phyloP scores from a whole-genome alignment of 2,888 invertebrate genomes.

The Exephanes ischioxanthus region DNA sequence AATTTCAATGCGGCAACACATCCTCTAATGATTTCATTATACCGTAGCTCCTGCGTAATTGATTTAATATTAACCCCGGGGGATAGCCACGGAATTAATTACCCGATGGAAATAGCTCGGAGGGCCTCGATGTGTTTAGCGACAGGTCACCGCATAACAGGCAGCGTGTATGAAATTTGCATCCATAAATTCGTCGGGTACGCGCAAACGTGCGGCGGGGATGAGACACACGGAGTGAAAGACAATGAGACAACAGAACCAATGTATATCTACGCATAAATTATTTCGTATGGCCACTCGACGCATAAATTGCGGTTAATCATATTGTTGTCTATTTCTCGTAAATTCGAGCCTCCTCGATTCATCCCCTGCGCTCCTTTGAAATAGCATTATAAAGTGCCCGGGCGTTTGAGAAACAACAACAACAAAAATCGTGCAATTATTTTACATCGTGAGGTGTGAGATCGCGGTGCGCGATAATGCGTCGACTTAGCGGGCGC shows the following conservation, averaged over 20 bases:
- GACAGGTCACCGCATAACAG: slow-evolving; percentile 66
- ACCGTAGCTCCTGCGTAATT: slow-evolving; percentile 62
- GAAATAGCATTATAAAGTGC: neutral
- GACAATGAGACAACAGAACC: neutral
- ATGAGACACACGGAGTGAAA: neutral
- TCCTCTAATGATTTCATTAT: slow-evolving; percentile 67
- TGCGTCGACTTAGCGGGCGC: slow-evolving; percentile 48
- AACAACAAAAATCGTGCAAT: slow-evolving; percentile 48
- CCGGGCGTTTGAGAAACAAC: slow-evolving; percentile 8
- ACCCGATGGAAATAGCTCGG: slow-evolving; percentile 63
- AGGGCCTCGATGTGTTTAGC: slow-evolving; percentile 60
- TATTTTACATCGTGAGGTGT: slow-evolving; percentile 52
- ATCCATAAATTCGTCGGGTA: slow-evolving; percentile 52
- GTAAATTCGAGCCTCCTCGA: neutral
- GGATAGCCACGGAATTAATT: slow-evolving; percentile 64
- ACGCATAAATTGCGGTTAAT: slow-evolving; percentile 15
- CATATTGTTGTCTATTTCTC: slow-evolving; percentile 17
- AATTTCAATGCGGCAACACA: slow-evolving; percentile 66
- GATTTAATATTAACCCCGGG: slow-evolving; percentile 67
- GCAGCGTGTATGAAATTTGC: slow-evolving; percentile 43
- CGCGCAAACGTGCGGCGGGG: neutral
- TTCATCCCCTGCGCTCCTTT: neutral
- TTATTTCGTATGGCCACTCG: slow-evolving; percentile 18
- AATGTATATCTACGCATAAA: slow-evolving; percentile 6
- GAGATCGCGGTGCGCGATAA: slow-evolving; percentile 53